phyloP scores from a whole-genome alignment of 2,888 invertebrate species.

The Odontomyia ornata region DNA sequence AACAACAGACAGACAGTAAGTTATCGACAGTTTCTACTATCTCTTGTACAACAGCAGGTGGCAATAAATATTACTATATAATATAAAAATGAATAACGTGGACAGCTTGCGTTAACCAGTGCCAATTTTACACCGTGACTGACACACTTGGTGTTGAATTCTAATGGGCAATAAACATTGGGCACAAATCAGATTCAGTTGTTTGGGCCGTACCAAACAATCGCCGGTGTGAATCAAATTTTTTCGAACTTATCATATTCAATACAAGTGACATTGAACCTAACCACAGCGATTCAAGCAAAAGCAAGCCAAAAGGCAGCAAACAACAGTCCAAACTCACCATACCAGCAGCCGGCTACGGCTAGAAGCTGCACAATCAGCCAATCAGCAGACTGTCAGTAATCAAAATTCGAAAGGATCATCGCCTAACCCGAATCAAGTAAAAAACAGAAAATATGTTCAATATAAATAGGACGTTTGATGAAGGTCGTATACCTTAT shows the following conservation, averaged over 20 bases:
- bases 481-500: constrained; percentile 31
- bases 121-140: constrained; percentile 55
- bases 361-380: constrained; percentile 64
- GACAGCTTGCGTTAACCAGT: constrained; percentile 16
- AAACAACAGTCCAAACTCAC: constrained; percentile 31
- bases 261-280: constrained; percentile 66
- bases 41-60: constrained; percentile 63
- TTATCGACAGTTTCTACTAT: constrained; percentile 75
- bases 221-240: constrained; percentile 68
- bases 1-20: constrained; percentile 57
- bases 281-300: constrained; percentile 51
- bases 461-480: constrained; percentile 38
- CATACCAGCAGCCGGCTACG: constrained; percentile 72
- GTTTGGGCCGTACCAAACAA: constrained; percentile 30
- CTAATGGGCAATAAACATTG: constrained; percentile 57
- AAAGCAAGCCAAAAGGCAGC: not conserved
- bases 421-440: constrained; percentile 32
- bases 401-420: constrained; percentile 43
- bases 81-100: constrained; percentile 22
- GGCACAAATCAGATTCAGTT: constrained; percentile 64
- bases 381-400: constrained; percentile 65
- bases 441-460: constrained; percentile 34
- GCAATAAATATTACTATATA: constrained; percentile 63
- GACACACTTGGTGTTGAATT: constrained; percentile 53
- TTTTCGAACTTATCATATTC: constrained; percentile 64